Base-by-base conservation (phyloP, 1,140 invertebrate genomes). In the Drosophila auraria region DNA sequence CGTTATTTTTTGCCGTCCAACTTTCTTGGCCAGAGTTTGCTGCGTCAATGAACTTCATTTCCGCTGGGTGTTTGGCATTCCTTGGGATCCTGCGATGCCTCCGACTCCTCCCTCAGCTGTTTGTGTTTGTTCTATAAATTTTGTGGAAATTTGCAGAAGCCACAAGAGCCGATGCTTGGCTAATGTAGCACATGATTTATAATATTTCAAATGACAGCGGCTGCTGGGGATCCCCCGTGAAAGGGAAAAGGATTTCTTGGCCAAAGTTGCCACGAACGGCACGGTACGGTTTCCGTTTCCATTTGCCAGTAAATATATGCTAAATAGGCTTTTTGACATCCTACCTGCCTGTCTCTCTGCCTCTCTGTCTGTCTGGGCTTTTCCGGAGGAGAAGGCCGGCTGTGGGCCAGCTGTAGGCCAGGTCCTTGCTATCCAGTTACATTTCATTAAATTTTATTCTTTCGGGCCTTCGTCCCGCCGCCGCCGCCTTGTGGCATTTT, bases 371-470 rank as follows among this genome's bases (percentile, higher is more conserved):
- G 73, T 54, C 63, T 54, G 72, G 12, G 40, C 56, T 11, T 60
- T 42, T 33, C 30, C 36, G 54, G 30, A n/a, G 51, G 42, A 8
- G 50, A 50, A 64, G 61, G 33, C 60, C 54, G 68, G 12, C 36
- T 17, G 30, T 36, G 12, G 50, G 72, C 72, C 69, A 73, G 57
- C 75, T 79, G 58, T 30, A 23, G 61, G 65, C 62, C 25, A 40
- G 63, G 36, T 25, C 66, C 64, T 60, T 60, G 83, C 65, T 64
- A 79, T 90, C 84, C 86, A 90, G 86, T 90, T 90, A 90, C 86
- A 90, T 90, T 90, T 90, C 86, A 90, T 90, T 90, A 90, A 90
- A 91, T 90, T 89, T 90, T 90, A 89, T 90, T 90, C 89, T 82
- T 86, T 77, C 79, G 82, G 86, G 77, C 83, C 71, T 82, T 84